Base-by-base conservation (phyloP, 1,140 invertebrate genomes). In the Luehdorfia chinensis region DNA sequence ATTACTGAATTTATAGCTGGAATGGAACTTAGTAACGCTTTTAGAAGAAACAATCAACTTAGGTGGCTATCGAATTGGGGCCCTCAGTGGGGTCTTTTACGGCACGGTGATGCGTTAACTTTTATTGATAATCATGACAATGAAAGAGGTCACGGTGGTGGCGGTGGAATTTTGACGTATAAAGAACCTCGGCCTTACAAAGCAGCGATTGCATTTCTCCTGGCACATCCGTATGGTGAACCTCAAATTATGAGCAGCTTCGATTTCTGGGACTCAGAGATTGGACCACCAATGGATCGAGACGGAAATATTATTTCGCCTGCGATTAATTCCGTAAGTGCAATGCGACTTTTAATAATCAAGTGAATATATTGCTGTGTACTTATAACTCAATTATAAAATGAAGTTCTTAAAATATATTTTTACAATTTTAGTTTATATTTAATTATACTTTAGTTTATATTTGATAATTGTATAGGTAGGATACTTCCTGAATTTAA, bases 211-310 rank as follows among this genome's bases (percentile, higher is more conserved):
- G 93, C 92, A 1, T 96, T 95, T 67, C 93, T 95, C 89, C 75
- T 97, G 36, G 94, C 94, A 1, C 92, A 94, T 88, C 91, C 94
- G 0, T 96, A 96, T 67, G 94, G 94, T 2, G 87, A 90, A 37
- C 89, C 93, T 0, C 85, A 89, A 34, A 71, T 97, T 0, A 96
- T 97, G 94, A 96, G 94, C 58, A 96, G 94, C 58, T 93, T 89
- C 51, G 58, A 66, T 6, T 93, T 93, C 61, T 69, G 67, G 44
- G 61, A 89, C 43, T 83, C 79, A 0, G 88, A 90, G 71, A 65
- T 69, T 31, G 85, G 88, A 28, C 93, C 94, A 7, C 92, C 93
- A 1, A 76, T 89, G 51, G 89, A 93, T 66, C 55, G 52, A 2
- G 62, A 90, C 31, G 90, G 88, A 9, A 92, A 94, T 61, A 92